phyloP scores from a whole-genome alignment of 2,113 vertebrate genomes.

The Tragelaphus imberbis region DNA sequence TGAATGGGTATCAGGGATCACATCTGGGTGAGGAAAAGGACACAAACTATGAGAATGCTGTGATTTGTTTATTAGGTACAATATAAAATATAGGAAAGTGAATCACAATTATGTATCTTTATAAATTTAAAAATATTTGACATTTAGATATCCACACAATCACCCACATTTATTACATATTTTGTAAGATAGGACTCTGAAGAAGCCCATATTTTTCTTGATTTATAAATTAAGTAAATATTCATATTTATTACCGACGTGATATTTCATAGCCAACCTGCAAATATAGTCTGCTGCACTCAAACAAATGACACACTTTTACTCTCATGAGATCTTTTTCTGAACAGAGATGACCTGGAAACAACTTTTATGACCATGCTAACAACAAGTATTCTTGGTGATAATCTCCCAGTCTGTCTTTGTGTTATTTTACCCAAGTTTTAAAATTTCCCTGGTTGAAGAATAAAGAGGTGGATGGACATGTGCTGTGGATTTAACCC shows the following conservation, averaged over 20 bases:
- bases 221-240: background rate
- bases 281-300: background rate
- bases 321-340: background rate
- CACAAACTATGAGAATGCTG: background rate
- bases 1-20: background rate
- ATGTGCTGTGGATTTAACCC: fast-evolving
- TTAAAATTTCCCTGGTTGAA: background rate
- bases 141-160: background rate
- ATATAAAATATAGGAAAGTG: background rate
- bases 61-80: background rate
- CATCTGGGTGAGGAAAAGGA: background rate
- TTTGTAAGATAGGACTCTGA: background rate
- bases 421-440: background rate
- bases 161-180: background rate
- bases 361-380: background rate
- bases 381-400: background rate
- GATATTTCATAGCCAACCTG: background rate
- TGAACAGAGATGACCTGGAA: background rate
- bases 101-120: background rate
- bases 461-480: background rate
- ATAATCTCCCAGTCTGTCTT: background rate
- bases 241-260: background rate
- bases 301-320: background rate
- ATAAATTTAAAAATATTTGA: background rate
- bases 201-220: background rate